phyloP scores from a whole-genome alignment of 2,888 invertebrate genomes.

The Lobophora halterata region DNA sequence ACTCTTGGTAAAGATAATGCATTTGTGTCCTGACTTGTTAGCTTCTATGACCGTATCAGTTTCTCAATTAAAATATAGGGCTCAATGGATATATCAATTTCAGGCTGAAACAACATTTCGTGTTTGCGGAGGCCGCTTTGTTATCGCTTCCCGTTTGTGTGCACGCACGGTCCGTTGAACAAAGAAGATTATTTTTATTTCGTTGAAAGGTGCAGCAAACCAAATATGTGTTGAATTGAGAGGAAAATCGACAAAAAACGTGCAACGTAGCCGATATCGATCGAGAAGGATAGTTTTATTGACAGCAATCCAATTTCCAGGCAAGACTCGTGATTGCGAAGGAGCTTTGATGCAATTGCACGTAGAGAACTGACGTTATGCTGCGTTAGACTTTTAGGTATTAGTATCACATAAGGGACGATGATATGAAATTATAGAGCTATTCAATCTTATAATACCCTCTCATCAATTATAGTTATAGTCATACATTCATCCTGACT shows the following conservation, averaged over 20 bases:
- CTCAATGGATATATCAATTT: slow-evolving; percentile 48
- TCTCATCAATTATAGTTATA: no score
- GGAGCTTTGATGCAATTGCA: no score
- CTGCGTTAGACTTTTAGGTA: no score
- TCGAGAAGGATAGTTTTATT: slow-evolving; percentile 21
- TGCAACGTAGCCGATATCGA: slow-evolving; percentile 29
- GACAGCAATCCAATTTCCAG: slow-evolving; percentile 28
- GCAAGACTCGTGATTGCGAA: slow-evolving; percentile 7
- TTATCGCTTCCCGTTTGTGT: slow-evolving; percentile 55
- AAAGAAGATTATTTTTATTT: slow-evolving; percentile 78
- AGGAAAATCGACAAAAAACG: slow-evolving; percentile 53
- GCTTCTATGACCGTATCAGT: no score
- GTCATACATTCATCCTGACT: no score
- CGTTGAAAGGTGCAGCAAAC: slow-evolving; percentile 68
- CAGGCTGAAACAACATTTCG: slow-evolving; percentile 57
- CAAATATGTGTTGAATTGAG: slow-evolving; percentile 67
- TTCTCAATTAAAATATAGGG: slow-evolving; percentile 44
- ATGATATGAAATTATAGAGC: no score
- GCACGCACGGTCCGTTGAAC: slow-evolving; percentile 57
- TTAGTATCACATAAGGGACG: no score
- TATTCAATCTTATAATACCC: no score
- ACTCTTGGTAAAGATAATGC: no score
- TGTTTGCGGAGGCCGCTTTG: slow-evolving; percentile 47
- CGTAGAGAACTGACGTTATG: no score
- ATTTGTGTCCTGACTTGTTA: no score